Percentiles rank a stretch among this genome's conserved stretches.
Conservation (phyloP, 2,113 vertebrate species). For the Monopterus albus region DNA sequence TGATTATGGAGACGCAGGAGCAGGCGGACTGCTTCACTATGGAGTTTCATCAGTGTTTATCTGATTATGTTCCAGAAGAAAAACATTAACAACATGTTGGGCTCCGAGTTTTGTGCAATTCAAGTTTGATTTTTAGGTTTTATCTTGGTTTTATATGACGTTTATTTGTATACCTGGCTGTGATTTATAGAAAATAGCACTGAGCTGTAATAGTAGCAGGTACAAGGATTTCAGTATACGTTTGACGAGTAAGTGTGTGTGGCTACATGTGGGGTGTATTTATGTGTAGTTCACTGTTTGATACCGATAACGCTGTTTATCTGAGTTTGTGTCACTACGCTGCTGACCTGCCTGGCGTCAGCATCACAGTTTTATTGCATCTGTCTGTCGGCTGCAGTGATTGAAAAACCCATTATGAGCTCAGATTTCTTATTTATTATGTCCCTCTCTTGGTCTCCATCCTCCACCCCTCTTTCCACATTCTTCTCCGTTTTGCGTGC, state of each 20-base stretch:
- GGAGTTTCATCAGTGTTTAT: slow-evolving; percentile 9
- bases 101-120: too few species aligned
- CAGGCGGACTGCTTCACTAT: neutral
- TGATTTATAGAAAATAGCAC: neutral
- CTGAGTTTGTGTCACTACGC: neutral
- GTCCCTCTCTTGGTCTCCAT: neutral
- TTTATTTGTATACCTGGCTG: neutral
- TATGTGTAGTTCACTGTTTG: neutral
- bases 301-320: neutral
- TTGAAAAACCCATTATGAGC: slow-evolving; percentile 19
- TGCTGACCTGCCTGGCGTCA: neutral
- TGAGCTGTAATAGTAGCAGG: neutral
- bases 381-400: neutral
- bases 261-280: neutral
- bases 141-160: neutral
- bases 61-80: slow-evolving; percentile 17
- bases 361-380: neutral
- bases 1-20: slow-evolving; percentile 26
- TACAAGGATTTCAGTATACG: too few species aligned
- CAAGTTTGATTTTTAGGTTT: neutral
- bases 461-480: neutral
- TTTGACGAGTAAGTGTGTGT: too few species aligned
- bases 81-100: neutral
- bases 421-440: slow-evolving; percentile 26
- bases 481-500: neutral